Percentiles rank a stretch among this genome's conserved stretches.
phyloP scores from a whole-genome alignment of 2,113 vertebrate genomes.

The Rousettus leschenaultii region DNA sequence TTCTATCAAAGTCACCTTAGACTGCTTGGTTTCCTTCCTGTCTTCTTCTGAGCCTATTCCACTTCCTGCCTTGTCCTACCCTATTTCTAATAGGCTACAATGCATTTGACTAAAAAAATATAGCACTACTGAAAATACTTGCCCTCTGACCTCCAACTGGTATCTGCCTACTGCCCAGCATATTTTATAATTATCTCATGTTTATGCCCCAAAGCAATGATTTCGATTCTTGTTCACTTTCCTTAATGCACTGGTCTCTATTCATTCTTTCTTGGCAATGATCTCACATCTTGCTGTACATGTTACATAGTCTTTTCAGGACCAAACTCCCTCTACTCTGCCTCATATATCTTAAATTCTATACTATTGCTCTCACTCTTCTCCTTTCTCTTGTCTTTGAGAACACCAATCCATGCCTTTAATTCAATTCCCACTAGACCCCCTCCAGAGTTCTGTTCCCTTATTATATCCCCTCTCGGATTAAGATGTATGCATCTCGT shows the following conservation, averaged over 20 bases:
- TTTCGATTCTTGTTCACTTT: conserved; percentile 4
- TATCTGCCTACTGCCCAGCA: neutral
- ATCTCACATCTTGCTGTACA: neutral
- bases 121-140: neutral
- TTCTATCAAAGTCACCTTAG: neutral
- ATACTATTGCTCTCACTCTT: neutral
- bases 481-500: neutral
- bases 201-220: conserved; percentile 4
- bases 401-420: neutral
- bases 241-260: neutral
- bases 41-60: neutral
- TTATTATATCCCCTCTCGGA: neutral
- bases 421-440: neutral
- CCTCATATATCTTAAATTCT: neutral
- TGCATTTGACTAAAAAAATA: neutral
- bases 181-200: conserved; percentile 9
- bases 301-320: neutral
- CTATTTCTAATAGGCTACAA: neutral
- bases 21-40: neutral
- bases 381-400: neutral
- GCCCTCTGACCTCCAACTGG: neutral
- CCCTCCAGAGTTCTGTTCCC: neutral
- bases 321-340: neutral
- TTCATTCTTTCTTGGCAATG: neutral
- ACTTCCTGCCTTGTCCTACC: neutral